Percentiles rank a stretch among this genome's conserved stretches.
Evolutionary conservation across 2,797 vertebrate species (phyloP).

Genomic region (Acridotheres tristis): DNA sequence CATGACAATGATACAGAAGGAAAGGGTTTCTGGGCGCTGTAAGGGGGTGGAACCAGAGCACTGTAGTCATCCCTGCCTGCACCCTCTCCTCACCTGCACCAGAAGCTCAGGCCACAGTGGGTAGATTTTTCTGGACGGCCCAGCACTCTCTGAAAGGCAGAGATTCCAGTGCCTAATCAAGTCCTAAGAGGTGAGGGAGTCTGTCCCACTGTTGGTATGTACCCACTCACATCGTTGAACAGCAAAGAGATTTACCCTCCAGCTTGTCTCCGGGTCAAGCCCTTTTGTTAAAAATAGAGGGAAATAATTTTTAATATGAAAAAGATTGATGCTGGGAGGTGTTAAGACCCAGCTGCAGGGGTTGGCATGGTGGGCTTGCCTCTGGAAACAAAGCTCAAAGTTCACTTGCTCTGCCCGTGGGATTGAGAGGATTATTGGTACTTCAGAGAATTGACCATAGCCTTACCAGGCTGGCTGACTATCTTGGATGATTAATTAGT

Average conservation of each 20-base stretch:
- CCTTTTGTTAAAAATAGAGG: neutral
- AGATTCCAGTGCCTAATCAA: neutral
- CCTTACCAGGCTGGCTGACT: neutral
- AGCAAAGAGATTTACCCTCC: neutral
- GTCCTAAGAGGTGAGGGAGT: neutral
- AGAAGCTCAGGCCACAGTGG: neutral
- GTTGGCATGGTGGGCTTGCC: neutral
- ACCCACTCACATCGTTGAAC: rapidly evolving
- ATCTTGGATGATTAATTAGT: neutral
- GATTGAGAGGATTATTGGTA: neutral
- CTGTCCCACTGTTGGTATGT: rapidly evolving
- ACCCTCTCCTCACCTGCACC: neutral
- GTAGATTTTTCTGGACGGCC: neutral
- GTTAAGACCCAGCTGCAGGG: neutral
- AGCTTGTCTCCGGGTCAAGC: neutral
- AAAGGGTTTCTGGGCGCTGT: neutral
- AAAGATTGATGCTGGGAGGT: neutral
- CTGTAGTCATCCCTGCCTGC: neutral
- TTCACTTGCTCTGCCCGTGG: neutral
- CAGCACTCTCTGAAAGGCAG: neutral
- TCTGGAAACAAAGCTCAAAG: neutral
- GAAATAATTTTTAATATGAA: neutral
- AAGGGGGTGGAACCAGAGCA: rapidly evolving
- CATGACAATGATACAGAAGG: rapidly evolving
- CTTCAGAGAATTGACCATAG: neutral